Conservation (phyloP, 2,113 vertebrate species). For the Lepus americanus region DNA sequence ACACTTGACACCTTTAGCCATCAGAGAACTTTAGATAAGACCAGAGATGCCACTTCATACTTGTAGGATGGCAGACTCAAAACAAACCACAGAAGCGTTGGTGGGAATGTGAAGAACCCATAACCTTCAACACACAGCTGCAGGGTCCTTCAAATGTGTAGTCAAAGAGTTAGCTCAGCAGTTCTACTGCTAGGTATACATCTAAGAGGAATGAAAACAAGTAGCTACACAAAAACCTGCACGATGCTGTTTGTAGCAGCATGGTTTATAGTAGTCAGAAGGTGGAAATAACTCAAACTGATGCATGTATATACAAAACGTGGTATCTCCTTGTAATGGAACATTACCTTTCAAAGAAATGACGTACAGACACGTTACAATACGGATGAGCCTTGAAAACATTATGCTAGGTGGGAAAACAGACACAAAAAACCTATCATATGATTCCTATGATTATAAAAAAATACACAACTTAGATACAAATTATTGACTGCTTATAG, state of each 20-base stretch:
- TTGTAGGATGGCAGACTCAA: neutral
- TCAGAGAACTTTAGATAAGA: constrained; percentile 8
- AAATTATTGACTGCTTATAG: neutral
- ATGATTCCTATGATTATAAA: neutral
- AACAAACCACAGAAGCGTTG: neutral
- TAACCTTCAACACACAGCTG: neutral
- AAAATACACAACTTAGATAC: neutral
- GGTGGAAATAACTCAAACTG: neutral
- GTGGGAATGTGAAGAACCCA: neutral
- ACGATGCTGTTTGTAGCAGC: neutral
- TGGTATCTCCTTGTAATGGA: neutral
- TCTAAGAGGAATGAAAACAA: neutral
- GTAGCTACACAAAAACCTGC: neutral
- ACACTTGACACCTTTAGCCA: neutral
- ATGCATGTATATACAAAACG: neutral
- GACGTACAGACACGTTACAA: neutral
- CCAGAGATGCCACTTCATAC: neutral
- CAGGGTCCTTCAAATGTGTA: neutral
- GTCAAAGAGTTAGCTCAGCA: neutral
- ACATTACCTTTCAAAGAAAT: neutral
- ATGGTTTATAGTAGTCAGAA: neutral
- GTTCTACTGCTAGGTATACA: neutral
- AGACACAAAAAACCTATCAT: neutral
- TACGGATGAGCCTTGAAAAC: neutral
- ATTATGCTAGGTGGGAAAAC: neutral